A percentile compares a stretch with the other conserved stretches of the same genome.
Evolutionary conservation across 2,113 vertebrate genomes (phyloP).

Genomic region (Anser brachyrhynchus): DNA sequence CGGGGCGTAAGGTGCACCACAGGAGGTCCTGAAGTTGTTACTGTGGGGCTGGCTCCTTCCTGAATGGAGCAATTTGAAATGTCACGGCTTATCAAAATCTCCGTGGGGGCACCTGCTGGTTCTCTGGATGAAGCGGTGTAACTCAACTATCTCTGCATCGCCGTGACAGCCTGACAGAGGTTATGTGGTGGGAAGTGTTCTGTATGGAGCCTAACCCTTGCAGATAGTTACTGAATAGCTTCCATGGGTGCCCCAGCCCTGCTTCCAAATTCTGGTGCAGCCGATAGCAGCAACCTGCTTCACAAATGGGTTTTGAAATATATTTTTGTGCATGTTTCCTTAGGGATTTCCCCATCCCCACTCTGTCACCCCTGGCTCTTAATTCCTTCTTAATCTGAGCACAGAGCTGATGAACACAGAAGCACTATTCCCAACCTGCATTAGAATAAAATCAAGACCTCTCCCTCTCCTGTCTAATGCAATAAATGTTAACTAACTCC

Average conservation of each 20-base stretch:
- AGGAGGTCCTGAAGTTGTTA: constrained; percentile 47
- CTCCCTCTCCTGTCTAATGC: background rate
- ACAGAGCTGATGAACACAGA: background rate
- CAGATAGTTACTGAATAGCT: background rate
- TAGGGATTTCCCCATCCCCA: background rate
- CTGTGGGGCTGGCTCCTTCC: background rate
- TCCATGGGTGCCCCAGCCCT: background rate
- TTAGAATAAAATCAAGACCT: constrained; percentile 32
- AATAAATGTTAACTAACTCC: constrained; percentile 14
- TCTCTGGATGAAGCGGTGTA: background rate
- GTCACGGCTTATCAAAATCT: constrained; percentile 14
- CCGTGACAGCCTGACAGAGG: background rate
- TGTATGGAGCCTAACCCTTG: background rate
- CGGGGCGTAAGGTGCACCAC: constrained; percentile 32
- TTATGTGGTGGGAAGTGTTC: background rate
- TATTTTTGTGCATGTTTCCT: background rate
- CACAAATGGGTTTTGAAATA: background rate
- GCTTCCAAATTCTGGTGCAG: background rate
- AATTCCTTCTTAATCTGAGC: background rate
- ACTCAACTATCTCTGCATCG: background rate
- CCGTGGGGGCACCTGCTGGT: constrained; percentile 22
- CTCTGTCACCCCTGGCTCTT: background rate
- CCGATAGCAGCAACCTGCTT: background rate
- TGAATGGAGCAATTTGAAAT: constrained; percentile 36
- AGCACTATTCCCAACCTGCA: background rate